These are phyloP conservation scores for Druceiella hillmani DNA, from an alignment of 2,888 invertebrate genomes.

Conservation along the genomic window DNA sequence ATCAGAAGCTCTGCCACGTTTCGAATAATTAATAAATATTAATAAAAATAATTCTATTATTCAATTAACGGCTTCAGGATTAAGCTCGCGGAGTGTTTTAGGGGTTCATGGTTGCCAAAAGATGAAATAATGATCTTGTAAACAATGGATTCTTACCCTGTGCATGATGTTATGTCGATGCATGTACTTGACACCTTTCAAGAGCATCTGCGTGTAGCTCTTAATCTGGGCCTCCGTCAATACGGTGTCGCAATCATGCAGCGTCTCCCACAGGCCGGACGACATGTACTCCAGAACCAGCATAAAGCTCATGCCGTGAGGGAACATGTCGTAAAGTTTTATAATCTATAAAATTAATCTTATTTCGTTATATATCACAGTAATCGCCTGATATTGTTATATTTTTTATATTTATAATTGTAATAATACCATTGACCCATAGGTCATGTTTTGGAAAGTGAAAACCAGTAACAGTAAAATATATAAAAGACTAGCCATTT, in stretches of 20 bases:
- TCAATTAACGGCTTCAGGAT: background rate
- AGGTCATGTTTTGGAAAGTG: too few species aligned
- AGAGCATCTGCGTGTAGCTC: slow-evolving; percentile 81
- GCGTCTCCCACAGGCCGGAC: slow-evolving; percentile 76
- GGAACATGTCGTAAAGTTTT: slow-evolving; percentile 82
- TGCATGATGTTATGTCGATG: slow-evolving; percentile 91
- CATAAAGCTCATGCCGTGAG: slow-evolving; percentile 82
- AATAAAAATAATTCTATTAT: slow-evolving; percentile 4
- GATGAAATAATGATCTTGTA: too few species aligned
- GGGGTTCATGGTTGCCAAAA: background rate
- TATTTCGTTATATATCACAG: slow-evolving; percentile 7
- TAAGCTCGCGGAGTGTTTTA: slow-evolving; percentile 3
- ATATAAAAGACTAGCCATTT: too few species aligned
- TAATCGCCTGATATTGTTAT: slow-evolving; percentile 9
- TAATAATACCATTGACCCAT: too few species aligned
- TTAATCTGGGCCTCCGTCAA: slow-evolving; percentile 74
- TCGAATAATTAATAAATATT: slow-evolving; percentile 2
- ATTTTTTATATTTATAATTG: too few species aligned
- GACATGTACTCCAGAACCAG: slow-evolving; percentile 92
- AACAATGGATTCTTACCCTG: slow-evolving; percentile 55
- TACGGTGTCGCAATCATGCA: slow-evolving; percentile 62
- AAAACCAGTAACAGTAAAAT: too few species aligned
- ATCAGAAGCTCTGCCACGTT: slow-evolving; percentile 3
- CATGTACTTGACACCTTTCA: slow-evolving; percentile 84
- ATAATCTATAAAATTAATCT: slow-evolving; percentile 75